These are phyloP conservation scores for Lithobates sylvaticus DNA, from an alignment of 2,797 vertebrate genomes.

Conservation along the genomic window DNA sequence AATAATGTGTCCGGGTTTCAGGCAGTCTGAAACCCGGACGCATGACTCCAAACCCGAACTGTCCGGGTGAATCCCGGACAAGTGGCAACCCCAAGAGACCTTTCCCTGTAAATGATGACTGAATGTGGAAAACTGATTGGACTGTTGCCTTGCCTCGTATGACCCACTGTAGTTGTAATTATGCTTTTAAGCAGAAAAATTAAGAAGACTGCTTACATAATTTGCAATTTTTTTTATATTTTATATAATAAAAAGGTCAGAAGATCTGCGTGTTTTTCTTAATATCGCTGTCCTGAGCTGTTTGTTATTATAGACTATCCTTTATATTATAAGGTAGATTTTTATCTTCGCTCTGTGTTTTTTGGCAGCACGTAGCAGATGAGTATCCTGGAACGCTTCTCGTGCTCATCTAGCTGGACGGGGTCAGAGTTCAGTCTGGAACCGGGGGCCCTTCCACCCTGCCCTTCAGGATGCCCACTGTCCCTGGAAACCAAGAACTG, in stretches of 20 bases:
- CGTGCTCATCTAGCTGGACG: conserved; percentile 70
- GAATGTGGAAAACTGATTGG: no score
- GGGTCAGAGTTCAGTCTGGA: conserved; percentile 62
- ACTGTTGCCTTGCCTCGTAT: no score
- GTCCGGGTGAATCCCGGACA: no score
- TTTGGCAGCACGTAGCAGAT: conserved; percentile 78
- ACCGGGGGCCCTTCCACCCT: conserved; percentile 68
- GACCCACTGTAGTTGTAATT: no score
- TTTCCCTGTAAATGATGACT: no score
- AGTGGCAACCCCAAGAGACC: no score
- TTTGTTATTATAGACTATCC: conserved; percentile 71
- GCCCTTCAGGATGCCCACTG: conserved; percentile 86
- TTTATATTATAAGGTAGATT: conserved; percentile 62
- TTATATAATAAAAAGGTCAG: conserved; percentile 64
- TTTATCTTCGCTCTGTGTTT: conserved; percentile 71
- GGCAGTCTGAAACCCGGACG: no score
- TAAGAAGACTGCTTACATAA: neutral
- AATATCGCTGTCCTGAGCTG: conserved; percentile 66
- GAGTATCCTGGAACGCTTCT: conserved; percentile 68
- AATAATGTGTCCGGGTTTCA: no score
- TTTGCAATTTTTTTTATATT: neutral
- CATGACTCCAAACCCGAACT: no score
- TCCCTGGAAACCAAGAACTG: conserved; percentile 92
- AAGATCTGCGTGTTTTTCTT: conserved; percentile 46
- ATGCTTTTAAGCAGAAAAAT: no score